phyloP scores from a whole-genome alignment of 2,113 vertebrate genomes.

The Madoqua kirkii region DNA sequence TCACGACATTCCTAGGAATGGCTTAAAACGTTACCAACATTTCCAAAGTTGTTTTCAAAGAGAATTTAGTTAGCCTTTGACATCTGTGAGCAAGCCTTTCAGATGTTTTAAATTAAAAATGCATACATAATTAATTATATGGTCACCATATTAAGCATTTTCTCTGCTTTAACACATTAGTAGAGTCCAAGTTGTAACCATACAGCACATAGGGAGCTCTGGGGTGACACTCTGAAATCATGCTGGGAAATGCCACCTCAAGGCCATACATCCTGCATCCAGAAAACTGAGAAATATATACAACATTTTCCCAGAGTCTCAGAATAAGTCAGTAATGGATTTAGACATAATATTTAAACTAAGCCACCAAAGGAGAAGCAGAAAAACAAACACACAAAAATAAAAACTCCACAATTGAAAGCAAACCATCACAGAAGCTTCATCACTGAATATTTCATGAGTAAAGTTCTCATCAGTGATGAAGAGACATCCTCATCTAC shows the following conservation, averaged over 20 bases:
- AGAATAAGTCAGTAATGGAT: not conserved
- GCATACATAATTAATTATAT: not conserved
- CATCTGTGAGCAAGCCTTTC: not conserved
- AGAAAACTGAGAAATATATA: not conserved
- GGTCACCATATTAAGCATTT: not conserved
- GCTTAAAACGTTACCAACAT: not conserved
- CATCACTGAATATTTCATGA: not conserved
- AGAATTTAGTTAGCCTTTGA: conserved; percentile 19
- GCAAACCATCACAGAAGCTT: not conserved
- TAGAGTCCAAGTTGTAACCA: not conserved
- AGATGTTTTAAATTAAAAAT: not conserved
- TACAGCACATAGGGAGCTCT: not conserved
- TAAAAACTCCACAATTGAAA: not conserved
- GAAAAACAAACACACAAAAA: not conserved
- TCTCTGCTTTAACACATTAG: not conserved
- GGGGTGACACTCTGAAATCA: not conserved
- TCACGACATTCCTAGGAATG: not conserved
- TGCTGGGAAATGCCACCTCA: not conserved
- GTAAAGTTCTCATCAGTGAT: not conserved
- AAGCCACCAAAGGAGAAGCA: not conserved
- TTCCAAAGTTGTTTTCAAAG: conserved; percentile 24
- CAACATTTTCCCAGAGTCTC: not conserved
- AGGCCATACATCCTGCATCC: not conserved
- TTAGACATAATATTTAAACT: not conserved
- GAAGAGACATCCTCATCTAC: not conserved